Conservation (phyloP, 2,888 invertebrate species). For the Petrolisthes manimaculis region DNA sequence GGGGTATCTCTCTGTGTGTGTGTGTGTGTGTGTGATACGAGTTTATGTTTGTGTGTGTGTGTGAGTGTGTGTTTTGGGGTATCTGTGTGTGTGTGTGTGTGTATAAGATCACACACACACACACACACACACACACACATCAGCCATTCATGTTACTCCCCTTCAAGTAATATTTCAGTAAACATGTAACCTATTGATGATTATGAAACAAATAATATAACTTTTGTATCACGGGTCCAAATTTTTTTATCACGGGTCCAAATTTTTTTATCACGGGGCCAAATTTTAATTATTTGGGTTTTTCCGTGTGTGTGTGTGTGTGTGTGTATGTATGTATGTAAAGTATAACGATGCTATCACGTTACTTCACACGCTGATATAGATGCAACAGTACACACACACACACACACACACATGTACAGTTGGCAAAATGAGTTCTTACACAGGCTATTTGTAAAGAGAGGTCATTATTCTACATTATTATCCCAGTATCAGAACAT, state of each 20-base stretch:
- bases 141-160: neutral
- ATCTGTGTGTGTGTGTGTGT: neutral
- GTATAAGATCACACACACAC: neutral
- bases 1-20: neutral
- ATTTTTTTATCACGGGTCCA: no score
- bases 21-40: neutral
- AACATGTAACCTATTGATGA: neutral
- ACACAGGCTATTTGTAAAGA: no score
- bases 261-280: no score
- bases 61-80: neutral
- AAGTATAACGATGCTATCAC: no score
- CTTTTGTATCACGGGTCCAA: no score
- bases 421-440: neutral
- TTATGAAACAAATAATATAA: no score
- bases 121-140: conserved; percentile 1
- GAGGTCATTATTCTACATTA: no score
- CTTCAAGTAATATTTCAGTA: neutral
- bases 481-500: neutral
- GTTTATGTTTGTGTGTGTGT: neutral
- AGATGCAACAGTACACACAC: neutral
- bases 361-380: no score
- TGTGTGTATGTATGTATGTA: no score
- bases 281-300: neutral
- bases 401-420: neutral
- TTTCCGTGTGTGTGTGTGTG: neutral